Evolutionary conservation across 2,113 vertebrate species (phyloP), one percentile per base, ranked within the genome.

Genomic region (Polyodon spathula): DNA sequence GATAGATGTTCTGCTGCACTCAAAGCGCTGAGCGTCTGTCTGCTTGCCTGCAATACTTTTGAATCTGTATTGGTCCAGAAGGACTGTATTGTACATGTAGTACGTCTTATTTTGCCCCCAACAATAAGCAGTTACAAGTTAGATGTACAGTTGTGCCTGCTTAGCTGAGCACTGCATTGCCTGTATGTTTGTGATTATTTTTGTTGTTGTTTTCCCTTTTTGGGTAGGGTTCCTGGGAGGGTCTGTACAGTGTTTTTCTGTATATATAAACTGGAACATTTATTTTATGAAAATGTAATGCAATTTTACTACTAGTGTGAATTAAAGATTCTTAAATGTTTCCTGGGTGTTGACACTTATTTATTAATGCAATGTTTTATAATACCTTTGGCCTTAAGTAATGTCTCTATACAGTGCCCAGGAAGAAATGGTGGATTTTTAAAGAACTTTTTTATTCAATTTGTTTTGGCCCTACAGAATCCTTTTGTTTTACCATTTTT

Each of bases 251-350:
- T 94, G 90, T 89, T 92, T 94, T 95, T 95, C 90, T 98, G 94
- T 98, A 97, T 95, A 98, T 88, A 89, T 97, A 97, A 97, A 97
- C 93, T 91, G 93, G 94, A 97, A 97, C 96, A 97, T 97, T 98
- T 98, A 98, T 98, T 98, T 98, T 98, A 98, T 97, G 93, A 97
- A 89, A 96, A 90, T 96, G 96, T 97, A 95, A 95, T 96, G 95
- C 94, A 89, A 94, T 98, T 98, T 98, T 98, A 98, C 97, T 97
- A 98, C 96, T 93, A 92, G 93, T 97, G 95, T 97, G 92, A 95
- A 95, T 97, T 97, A 97, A 97, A 90, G 89, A 94, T 84, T 86
- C 84, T 83, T 87, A 89, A 89, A 88, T 87, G 86, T 88, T 88
- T 74, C 79, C 74, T 71, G 72, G 82, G 78, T 74, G 70, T 71